Base-by-base conservation (phyloP, 2,888 invertebrate species). In the Leucoma salicis region DNA sequence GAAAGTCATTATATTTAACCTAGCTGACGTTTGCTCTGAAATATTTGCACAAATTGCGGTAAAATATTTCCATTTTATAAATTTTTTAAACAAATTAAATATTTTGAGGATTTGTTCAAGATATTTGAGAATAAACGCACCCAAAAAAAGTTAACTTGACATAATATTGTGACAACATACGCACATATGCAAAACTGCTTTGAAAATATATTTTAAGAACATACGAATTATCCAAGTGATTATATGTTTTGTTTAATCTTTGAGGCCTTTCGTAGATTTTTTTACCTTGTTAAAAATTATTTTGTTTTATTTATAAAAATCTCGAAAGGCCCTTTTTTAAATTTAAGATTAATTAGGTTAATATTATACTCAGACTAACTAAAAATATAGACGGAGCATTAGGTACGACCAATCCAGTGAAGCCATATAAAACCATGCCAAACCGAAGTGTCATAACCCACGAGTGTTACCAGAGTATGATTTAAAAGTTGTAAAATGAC, bases 161-260 rank as follows among this genome's bases (percentile, higher is more conserved):
- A 77, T 74, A n/a, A n/a, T n/a, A 73, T 68, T 68, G 57, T 49
- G 49, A 52, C 55, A 70, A 53, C 55, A 57, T 63, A 70, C 78
- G 76, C 78, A 78, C 77, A 77, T 45, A 64, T 62, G 60, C 52
- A 48, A 42, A 49, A 14, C 38, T 43, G 57, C 59, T 63, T 57
- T 38, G 57, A 55, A 55, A 50, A 46, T 62, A 63, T 45, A 38
- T 63, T 13, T 50, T 61, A 63, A 61, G 54, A 43, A 52, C 43
- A 54, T 66, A 70, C 70, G 69, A 74, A 71, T 73, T 71, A 45
- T 35, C 49, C 37, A 18, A 16, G 35, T 29, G 41, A 50, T 46
- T 57, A 31, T 50, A 41, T 45, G 18, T 42, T 57, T 42, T 35
- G 42, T 57, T 57, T 16, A 37, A 31, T 14, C 39, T 42, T 35